phyloP scores from a whole-genome alignment of 2,888 invertebrate genomes.

The Chymomyza procnemis region DNA sequence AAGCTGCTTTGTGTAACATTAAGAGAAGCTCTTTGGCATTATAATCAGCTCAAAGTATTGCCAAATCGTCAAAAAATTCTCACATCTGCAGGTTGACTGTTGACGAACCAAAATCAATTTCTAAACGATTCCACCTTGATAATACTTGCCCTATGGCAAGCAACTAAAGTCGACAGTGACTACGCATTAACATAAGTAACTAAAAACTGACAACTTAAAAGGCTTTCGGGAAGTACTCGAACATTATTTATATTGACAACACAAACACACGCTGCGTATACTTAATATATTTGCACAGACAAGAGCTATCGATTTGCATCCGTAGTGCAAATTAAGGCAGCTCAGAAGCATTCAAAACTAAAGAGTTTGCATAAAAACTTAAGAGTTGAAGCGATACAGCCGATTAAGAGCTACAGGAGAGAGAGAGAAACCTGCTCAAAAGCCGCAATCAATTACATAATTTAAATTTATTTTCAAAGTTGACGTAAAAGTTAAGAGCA shows the following conservation, averaged over 20 bases:
- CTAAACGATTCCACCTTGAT: conserved; percentile 2
- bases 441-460: not conserved
- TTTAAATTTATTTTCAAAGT: not conserved
- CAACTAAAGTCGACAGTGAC: not conserved
- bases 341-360: conserved; percentile 25
- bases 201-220: conserved; percentile 25
- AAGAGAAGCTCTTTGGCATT: too few species aligned
- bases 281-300: conserved; percentile 1
- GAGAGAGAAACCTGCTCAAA: not conserved
- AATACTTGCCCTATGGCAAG: not conserved
- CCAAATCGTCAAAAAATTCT: too few species aligned
- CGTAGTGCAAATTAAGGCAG: conserved; percentile 5
- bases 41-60: too few species aligned
- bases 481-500: not conserved
- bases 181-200: conserved; percentile 7
- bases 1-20: too few species aligned
- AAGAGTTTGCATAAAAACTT: conserved; percentile 28
- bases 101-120: not conserved
- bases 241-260: conserved; percentile 14
- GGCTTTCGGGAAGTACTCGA: conserved; percentile 45
- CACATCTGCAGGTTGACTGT: too few species aligned
- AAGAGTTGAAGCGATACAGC: conserved; percentile 26
- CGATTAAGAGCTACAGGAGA: not conserved
- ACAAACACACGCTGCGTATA: not conserved
- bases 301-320: conserved; percentile 13